Base-by-base conservation (phyloP, 2,888 invertebrate genomes). In the Hirtodrosophila alboralis region DNA sequence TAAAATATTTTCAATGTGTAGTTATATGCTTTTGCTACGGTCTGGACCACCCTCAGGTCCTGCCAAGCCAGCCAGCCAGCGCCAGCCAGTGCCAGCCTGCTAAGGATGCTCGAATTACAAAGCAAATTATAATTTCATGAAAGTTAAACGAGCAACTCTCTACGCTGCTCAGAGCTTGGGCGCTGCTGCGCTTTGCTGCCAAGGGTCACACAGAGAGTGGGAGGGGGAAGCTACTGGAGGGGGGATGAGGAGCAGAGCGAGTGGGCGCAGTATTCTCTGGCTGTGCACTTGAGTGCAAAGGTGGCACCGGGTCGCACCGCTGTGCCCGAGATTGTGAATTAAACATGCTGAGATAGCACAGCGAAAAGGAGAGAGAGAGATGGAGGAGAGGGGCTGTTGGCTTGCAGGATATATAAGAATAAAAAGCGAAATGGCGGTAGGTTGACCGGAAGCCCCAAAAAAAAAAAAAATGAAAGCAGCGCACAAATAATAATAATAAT, bases 51-150 rank as follows among this genome's bases (percentile, higher is more conserved):
- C 71, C 57, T 44, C 43, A 48, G 65, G 57, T 41, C 51, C 67
- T 59, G 57, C 41, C 51, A 30, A n/a, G 38, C 13, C 37, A 12
- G 38, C 37, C 41, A 33, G 51, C 52, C 56, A 38, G 48, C 47
- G 48, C 47, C 57, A 34, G 2, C 18, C 18, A 18, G 18, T n/a
- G n/a, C 18, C 18, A 18, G 60, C 45, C 68, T 57, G 62, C 62
- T 62, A 85, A 80, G 80, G 79, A 80, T 81, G 75, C 84, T 85
- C 81, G 74, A 80, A 87, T 87, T 81, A 86, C 78, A 84, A 85
- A 88, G 74, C 83, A 86, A 88, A 88, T 87, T 87, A 88, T 87
- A 88, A 88, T 87, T 87, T 87, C 80, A 87, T 88, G 88, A 87
- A 87, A 87, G 84, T 87, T 87, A 87, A 85, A 87, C 87, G 83